Percentiles rank a stretch among this genome's conserved stretches.
Evolutionary conservation across 2,797 vertebrate genomes (phyloP).

Genomic region (Lagocephalus sceleratus): DNA sequence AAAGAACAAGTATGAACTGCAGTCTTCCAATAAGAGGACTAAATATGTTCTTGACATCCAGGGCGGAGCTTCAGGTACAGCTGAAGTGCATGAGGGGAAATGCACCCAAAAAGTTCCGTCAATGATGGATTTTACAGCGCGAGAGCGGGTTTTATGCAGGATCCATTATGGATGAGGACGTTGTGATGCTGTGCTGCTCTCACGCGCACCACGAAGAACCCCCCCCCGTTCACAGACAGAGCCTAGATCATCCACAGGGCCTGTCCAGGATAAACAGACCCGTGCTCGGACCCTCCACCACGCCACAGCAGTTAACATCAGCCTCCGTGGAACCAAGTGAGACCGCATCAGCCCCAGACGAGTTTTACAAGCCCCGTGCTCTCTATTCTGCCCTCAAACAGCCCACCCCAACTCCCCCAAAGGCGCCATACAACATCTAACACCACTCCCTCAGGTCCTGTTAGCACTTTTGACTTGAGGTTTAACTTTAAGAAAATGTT

Average conservation of each 20-base stretch:
- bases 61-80: constrained; percentile 6
- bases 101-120: constrained; percentile 1
- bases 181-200: constrained; percentile 23
- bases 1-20: not conserved
- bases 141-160: constrained; percentile 7
- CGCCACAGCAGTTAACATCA: constrained; percentile 61
- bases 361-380: constrained; percentile 59
- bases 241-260: constrained; percentile 24
- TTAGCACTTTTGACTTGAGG: constrained; percentile 44
- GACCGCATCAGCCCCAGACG: constrained; percentile 45
- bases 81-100: constrained; percentile 2
- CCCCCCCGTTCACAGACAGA: constrained; percentile 38
- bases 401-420: constrained; percentile 18
- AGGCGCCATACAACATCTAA: constrained; percentile 27
- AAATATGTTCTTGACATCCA: not conserved
- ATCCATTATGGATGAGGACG: constrained; percentile 2
- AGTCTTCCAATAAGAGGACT: constrained; percentile 29
- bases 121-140: constrained; percentile 24
- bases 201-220: constrained; percentile 40
- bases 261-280: constrained; percentile 59
- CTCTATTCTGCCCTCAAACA: constrained; percentile 34
- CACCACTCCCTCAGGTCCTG: constrained; percentile 40
- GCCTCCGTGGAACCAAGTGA: constrained; percentile 56
- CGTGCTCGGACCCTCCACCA: constrained; percentile 56
- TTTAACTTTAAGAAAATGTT: constrained; percentile 41